A percentile compares a stretch with the other conserved stretches of the same genome.
phyloP scores from a whole-genome alignment of 2,797 vertebrate genomes.

The Gallinago nigripennis region DNA sequence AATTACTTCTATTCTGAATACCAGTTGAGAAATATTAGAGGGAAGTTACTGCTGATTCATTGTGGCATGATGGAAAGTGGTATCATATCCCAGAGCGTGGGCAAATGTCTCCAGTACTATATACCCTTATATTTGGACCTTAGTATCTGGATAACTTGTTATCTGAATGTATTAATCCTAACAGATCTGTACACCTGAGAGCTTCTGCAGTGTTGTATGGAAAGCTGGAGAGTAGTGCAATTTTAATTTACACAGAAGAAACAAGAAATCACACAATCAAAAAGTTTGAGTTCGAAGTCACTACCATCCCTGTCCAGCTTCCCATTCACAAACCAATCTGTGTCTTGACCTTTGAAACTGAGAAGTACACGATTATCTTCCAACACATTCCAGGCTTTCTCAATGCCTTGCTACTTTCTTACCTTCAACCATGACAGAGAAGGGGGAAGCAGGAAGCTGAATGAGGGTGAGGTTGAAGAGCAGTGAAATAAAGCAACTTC shows the following conservation, averaged over 20 bases:
- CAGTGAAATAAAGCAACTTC: background rate
- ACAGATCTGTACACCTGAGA: background rate
- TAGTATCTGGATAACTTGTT: background rate
- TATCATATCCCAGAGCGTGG: background rate
- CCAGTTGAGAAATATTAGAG: background rate
- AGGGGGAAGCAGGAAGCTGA: background rate
- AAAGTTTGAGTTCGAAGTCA: background rate
- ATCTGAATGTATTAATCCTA: background rate
- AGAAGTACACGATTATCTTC: background rate
- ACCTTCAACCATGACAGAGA: background rate
- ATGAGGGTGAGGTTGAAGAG: background rate
- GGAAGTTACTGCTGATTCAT: background rate
- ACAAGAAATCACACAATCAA: background rate
- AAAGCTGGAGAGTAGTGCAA: background rate
- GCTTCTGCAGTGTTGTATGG: background rate
- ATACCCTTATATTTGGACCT: background rate
- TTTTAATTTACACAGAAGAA: background rate
- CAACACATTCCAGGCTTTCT: background rate
- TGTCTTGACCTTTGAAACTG: background rate
- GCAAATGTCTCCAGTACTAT: background rate
- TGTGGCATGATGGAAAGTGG: background rate
- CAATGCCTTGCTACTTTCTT: background rate
- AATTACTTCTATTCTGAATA: background rate
- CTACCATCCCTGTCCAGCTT: background rate
- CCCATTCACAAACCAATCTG: background rate